Evolutionary conservation across 1,140 invertebrate species (phyloP), one percentile per base, ranked within the genome.

Genomic region (Pseudomyrmex dendroicus): DNA sequence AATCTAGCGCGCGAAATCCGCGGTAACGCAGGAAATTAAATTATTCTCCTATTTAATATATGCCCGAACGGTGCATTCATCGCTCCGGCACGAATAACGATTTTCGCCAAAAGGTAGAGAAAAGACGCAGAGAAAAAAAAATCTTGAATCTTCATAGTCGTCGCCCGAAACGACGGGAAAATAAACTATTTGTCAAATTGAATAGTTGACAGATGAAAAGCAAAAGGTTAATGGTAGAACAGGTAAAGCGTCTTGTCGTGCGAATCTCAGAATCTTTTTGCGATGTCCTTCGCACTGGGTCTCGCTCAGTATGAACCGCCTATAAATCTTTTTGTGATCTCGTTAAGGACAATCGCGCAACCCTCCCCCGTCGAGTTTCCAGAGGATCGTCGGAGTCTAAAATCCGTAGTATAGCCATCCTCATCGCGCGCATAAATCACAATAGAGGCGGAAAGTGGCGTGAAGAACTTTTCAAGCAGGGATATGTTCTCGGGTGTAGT

Each of bases 381-480:
- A 10, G 50, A 52, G 50, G 50, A 91, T 91, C 86, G 84, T 56
- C 80, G 84, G 59, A 87, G 89, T 90, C 88, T 89, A 89, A 91
- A 91, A 91, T 82, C 89, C 82, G 10, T 59, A 64, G 74, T 84
- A 86, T 87, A 83, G 88, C 89, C 90, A 90, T 92, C 92, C 92
- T 93, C 92, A 94, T 92, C 90, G 90, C 89, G 89, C 89, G 91
- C 92, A 93, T 94, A 93, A 94, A 94, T 94, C 93, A 93, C 92
- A 94, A 94, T 94, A 93, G 92, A 93, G 90, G 91, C 88, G 92
- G 92, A 94, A 93, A 93, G 92, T 93, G 91, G 92, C 88, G 88
- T 91, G 90, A 89, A 91, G 92, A 93, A 93, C 83, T 94, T 93
- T 91, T 92, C 91, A 92, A 93, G 89, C 91, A 91, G 90, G 89